These are phyloP conservation scores for Philereme transversata DNA, from an alignment of 2,888 invertebrate species.

Conservation along the genomic window DNA sequence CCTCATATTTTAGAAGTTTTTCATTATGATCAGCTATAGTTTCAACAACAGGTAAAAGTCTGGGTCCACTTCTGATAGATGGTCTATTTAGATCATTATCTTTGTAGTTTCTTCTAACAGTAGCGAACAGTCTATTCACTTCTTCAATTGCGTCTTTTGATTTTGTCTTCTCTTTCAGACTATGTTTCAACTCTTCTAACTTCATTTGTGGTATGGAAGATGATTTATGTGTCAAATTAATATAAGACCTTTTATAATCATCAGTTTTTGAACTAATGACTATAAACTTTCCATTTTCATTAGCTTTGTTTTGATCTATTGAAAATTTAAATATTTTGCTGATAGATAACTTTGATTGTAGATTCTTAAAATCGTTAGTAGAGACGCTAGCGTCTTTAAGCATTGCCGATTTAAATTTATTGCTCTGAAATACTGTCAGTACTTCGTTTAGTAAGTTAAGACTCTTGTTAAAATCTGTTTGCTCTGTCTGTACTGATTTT, in stretches of 20 bases:
- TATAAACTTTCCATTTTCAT: slow-evolving; percentile 51
- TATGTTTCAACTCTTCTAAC: slow-evolving; percentile 67
- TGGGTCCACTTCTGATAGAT: slow-evolving; percentile 61
- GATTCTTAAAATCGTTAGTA: slow-evolving; percentile 45
- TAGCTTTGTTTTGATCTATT: slow-evolving; percentile 45
- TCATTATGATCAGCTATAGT: slow-evolving; percentile 27
- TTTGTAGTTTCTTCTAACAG: slow-evolving; percentile 46
- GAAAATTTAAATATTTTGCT: slow-evolving; percentile 61
- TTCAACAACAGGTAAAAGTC: slow-evolving; percentile 72
- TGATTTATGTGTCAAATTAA: slow-evolving; percentile 63
- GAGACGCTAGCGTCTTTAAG: slow-evolving; percentile 60
- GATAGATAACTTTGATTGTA: slow-evolving; percentile 43
- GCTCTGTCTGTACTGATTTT: slow-evolving; percentile 54
- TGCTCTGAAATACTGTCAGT: slow-evolving; percentile 66
- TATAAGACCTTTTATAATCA: slow-evolving; percentile 40
- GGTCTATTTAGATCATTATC: slow-evolving; percentile 57
- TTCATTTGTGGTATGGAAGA: slow-evolving; percentile 77
- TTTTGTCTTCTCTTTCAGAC: slow-evolving; percentile 61
- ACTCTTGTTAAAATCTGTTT: slow-evolving; percentile 51
- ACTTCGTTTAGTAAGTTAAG: slow-evolving; percentile 70
- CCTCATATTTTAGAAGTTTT: not conserved
- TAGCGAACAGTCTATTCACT: slow-evolving; percentile 75
- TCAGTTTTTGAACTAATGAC: slow-evolving; percentile 59
- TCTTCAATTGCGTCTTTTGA: slow-evolving; percentile 72
- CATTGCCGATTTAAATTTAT: slow-evolving; percentile 51